Evolutionary conservation across 2,888 invertebrate genomes (phyloP).

Genomic region (Petrophora chlorosata): DNA sequence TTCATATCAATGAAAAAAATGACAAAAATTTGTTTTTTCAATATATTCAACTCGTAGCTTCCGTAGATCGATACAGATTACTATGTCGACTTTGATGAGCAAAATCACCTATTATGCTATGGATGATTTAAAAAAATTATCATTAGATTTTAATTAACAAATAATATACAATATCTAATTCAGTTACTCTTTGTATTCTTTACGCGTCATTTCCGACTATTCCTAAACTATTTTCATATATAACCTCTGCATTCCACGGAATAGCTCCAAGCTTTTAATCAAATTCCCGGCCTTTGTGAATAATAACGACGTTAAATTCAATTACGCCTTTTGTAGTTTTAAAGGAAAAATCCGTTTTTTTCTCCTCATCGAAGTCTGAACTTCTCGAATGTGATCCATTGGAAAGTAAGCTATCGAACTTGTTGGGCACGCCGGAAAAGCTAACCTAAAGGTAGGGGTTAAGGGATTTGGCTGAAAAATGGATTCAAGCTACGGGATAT

Average conservation of each 20-base stretch:
- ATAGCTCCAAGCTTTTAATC: constrained; percentile 27
- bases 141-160: too few species aligned
- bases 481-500: too few species aligned
- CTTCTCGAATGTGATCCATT: constrained; percentile 1
- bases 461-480: too few species aligned
- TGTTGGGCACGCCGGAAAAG: neutral
- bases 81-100: too few species aligned
- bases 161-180: too few species aligned
- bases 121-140: too few species aligned
- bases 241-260: constrained; percentile 1
- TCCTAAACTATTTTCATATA: neutral
- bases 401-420: neutral
- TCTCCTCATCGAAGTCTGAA: constrained; percentile 1
- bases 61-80: too few species aligned
- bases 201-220: neutral
- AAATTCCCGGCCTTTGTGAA: constrained; percentile 30
- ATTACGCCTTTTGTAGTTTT: constrained; percentile 36
- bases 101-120: too few species aligned
- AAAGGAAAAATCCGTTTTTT: constrained; percentile 21
- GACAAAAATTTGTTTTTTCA: too few species aligned
- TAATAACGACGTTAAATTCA: constrained; percentile 34
- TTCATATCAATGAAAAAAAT: too few species aligned
- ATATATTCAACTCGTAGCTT: too few species aligned
- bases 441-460: too few species aligned
- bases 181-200: neutral